Evolutionary conservation across 2,113 vertebrate genomes (phyloP).

Genomic region (Carlito syrichta): DNA sequence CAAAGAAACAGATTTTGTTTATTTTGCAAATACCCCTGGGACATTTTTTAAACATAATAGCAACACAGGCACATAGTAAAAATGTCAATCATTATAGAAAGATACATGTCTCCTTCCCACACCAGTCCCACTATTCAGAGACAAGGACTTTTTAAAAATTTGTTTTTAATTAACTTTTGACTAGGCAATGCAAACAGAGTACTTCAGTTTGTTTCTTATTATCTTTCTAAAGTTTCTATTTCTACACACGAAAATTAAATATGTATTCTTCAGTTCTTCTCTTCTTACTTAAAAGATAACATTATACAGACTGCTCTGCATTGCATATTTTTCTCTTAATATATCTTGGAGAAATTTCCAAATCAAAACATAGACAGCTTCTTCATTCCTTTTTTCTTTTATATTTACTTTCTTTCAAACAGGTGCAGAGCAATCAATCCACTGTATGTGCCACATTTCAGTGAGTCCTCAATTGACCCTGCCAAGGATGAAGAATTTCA

Average conservation of each 20-base stretch:
- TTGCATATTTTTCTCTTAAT: not conserved
- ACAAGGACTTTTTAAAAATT: not conserved
- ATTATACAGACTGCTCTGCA: not conserved
- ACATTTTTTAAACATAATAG: not conserved
- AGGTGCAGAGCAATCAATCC: not conserved
- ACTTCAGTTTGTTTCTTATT: not conserved
- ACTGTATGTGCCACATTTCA: not conserved
- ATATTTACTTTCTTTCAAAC: constrained; percentile 23
- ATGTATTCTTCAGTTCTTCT: not conserved
- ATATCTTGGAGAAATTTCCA: not conserved
- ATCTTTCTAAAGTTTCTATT: not conserved
- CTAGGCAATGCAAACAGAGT: not conserved
- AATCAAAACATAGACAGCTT: not conserved
- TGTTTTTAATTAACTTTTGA: constrained; percentile 6
- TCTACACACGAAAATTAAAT: not conserved
- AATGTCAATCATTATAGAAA: not conserved
- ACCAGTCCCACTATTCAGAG: not conserved
- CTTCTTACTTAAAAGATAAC: constrained; percentile 1
- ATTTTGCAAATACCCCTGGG: not conserved
- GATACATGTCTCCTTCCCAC: not conserved
- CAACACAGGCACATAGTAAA: not conserved
- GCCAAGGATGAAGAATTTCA: not conserved
- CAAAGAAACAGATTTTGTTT: not conserved
- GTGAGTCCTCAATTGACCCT: not conserved
- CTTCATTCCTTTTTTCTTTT: not conserved